A percentile compares a stretch with the other conserved stretches of the same genome.
Evolutionary conservation across 2,888 invertebrate genomes (phyloP).

Genomic region (Dascillus cervinus): DNA sequence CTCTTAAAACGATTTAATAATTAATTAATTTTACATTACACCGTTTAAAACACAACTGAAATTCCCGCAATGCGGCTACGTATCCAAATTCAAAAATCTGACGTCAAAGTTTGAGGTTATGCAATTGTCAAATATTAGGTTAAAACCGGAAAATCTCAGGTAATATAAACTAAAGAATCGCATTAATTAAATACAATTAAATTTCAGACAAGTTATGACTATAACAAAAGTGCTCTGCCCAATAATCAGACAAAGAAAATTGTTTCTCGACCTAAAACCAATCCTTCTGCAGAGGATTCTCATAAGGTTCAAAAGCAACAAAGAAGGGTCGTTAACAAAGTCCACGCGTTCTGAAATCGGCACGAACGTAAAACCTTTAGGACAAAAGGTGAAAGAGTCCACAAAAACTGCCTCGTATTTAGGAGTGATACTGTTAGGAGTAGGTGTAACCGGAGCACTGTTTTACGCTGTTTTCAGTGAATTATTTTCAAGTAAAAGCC

Average conservation of each 20-base stretch:
- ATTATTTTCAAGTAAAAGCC: slow-evolving; percentile 80
- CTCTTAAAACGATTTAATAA: too few species aligned
- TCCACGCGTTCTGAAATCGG: slow-evolving; percentile 28
- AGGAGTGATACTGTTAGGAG: slow-evolving; percentile 70
- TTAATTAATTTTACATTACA: too few species aligned
- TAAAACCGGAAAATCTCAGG: too few species aligned
- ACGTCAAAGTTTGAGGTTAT: too few species aligned
- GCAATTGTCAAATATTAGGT: too few species aligned
- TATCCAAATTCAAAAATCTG: too few species aligned
- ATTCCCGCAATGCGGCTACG: too few species aligned
- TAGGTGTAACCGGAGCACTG: slow-evolving; percentile 74
- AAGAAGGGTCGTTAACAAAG: slow-evolving; percentile 10
- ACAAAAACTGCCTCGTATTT: slow-evolving; percentile 84
- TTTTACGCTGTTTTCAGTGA: slow-evolving; percentile 80
- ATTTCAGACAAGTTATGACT: too few species aligned
- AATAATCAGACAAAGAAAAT: slow-evolving; percentile 13
- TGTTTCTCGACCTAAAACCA: slow-evolving; percentile 9
- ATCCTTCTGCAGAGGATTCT: slow-evolving; percentile 7
- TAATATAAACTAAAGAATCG: too few species aligned
- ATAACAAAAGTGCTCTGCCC: slow-evolving; percentile 15
- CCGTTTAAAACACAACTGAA: too few species aligned
- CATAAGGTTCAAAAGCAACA: slow-evolving; percentile 12
- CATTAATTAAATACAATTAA: too few species aligned
- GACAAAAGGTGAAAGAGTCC: slow-evolving; percentile 79
- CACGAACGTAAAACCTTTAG: slow-evolving; percentile 55